phyloP scores from a whole-genome alignment of 1,140 invertebrate species.

The Euwallacea similis region DNA sequence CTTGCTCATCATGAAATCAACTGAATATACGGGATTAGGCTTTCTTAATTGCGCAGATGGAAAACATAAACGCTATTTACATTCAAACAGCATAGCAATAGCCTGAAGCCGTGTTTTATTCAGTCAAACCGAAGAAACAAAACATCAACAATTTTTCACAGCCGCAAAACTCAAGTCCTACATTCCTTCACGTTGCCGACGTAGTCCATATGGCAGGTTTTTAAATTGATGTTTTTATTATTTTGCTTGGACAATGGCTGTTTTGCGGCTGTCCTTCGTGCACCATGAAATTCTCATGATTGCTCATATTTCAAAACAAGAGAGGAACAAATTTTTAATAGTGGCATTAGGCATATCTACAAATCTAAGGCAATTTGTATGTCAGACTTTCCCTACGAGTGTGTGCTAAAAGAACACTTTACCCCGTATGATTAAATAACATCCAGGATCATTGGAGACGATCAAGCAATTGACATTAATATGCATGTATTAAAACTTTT shows the following conservation, averaged over 20 bases:
- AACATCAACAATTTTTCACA: constrained; percentile 14
- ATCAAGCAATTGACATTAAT: no score
- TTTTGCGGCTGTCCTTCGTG: background rate
- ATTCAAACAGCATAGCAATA: background rate
- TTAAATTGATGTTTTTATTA: constrained; percentile 19
- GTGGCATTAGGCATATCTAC: background rate
- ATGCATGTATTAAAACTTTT: no score
- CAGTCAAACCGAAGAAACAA: constrained; percentile 6
- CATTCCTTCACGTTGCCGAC: constrained; percentile 23
- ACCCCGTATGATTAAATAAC: no score
- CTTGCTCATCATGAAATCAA: no score
- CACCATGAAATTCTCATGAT: no score
- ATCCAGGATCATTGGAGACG: no score
- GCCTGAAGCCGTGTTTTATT: background rate
- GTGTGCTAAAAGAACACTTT: background rate
- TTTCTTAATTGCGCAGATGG: no score
- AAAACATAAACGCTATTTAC: background rate
- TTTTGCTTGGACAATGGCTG: constrained; percentile 9
- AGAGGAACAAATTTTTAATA: background rate
- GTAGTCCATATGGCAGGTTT: constrained; percentile 17
- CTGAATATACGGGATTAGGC: no score
- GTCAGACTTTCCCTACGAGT: background rate
- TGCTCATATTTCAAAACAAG: no score
- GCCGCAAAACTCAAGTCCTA: constrained; percentile 10
- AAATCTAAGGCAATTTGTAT: background rate